These are phyloP conservation scores for Scytalopus superciliaris DNA, from an alignment of 2,113 vertebrate genomes.

Conservation along the genomic window DNA sequence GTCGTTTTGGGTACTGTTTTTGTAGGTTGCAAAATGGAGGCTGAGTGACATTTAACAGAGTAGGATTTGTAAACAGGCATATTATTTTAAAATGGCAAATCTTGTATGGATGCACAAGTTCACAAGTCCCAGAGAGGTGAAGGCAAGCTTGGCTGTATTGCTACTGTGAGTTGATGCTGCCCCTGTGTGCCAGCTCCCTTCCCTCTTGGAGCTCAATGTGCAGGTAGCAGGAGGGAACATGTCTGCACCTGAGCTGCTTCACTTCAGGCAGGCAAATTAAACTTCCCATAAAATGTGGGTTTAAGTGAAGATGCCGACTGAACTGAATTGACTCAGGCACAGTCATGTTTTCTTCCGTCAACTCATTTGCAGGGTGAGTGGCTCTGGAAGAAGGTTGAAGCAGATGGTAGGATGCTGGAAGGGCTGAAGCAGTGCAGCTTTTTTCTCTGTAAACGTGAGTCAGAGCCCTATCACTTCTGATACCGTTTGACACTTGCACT, in stretches of 20 bases:
- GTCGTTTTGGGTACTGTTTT: not conserved
- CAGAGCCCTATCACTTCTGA: conserved; percentile 21
- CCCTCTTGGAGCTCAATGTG: not conserved
- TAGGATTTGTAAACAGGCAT: not conserved
- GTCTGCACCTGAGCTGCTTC: not conserved
- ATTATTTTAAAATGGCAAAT: not conserved
- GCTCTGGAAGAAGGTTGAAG: conserved; percentile 12
- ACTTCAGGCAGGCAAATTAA: not conserved
- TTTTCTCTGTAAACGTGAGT: conserved; percentile 46
- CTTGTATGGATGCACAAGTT: not conserved
- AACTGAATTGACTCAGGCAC: not conserved
- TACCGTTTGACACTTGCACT: conserved; percentile 1
- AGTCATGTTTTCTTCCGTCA: conserved; percentile 23
- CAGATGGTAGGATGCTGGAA: conserved; percentile 46
- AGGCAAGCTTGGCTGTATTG: not conserved
- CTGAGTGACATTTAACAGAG: not conserved
- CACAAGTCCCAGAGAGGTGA: rapidly evolving
- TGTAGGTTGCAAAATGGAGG: not conserved
- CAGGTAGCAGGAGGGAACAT: not conserved
- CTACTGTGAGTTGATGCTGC: not conserved
- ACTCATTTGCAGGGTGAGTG: conserved; percentile 23
- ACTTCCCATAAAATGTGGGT: not conserved
- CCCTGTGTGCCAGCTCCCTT: not conserved
- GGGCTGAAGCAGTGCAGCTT: conserved; percentile 11
- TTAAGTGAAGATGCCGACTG: not conserved